Percentiles rank a stretch among this genome's conserved stretches.
Conservation (phyloP, 1,140 invertebrate species). For the Portunus trituberculatus region DNA sequence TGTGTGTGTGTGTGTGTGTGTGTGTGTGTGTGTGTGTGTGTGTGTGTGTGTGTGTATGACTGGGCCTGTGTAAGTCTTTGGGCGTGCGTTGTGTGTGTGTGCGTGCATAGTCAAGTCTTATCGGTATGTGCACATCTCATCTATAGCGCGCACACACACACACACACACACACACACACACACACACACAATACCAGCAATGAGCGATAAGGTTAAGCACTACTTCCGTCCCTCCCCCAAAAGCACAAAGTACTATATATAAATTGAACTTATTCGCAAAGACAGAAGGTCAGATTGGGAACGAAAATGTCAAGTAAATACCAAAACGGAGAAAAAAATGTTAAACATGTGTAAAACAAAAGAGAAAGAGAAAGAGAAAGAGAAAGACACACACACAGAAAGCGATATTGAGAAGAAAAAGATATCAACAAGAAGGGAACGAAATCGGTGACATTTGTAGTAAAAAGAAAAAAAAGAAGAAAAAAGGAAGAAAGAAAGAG, state of each 20-base stretch:
- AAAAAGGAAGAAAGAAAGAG: neutral
- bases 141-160: neutral
- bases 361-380: neutral
- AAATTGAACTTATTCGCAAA: neutral
- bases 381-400: too few relatives aligned
- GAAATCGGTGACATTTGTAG: too few relatives aligned
- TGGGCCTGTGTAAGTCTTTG: neutral
- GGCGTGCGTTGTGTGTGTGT: neutral
- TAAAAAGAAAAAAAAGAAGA: too few relatives aligned
- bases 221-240: too few relatives aligned
- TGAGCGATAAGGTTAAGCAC: too few relatives aligned
- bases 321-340: neutral
- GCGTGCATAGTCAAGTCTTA: neutral
- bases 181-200: neutral
- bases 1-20: neutral
- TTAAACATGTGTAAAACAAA: neutral
- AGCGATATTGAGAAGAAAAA: too few relatives aligned
- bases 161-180: conserved; percentile 10
- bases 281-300: neutral
- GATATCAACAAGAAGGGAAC: too few relatives aligned
- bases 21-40: neutral
- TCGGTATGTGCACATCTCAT: neutral
- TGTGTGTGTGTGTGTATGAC: neutral
- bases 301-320: neutral
- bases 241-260: neutral